Evolutionary conservation across 2,113 vertebrate species (phyloP).

Genomic region (Odobenus rosmarus): DNA sequence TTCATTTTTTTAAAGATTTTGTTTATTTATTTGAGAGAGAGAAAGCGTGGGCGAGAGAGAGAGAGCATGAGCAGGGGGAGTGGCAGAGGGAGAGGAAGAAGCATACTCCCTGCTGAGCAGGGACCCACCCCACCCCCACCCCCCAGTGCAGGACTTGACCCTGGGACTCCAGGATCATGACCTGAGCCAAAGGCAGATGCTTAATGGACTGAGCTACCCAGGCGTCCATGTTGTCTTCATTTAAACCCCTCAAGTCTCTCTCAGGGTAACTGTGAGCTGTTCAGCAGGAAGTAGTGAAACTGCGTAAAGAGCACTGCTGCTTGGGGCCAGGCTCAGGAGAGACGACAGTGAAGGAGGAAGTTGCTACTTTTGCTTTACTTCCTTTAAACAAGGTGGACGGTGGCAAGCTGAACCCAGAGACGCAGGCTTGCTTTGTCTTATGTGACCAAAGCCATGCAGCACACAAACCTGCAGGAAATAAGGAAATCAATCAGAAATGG

Average conservation of each 20-base stretch:
- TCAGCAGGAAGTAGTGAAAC: background rate
- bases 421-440: background rate
- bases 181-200: background rate
- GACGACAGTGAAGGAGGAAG: slow-evolving; percentile 34
- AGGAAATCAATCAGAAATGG: background rate
- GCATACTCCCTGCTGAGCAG: too few relatives aligned
- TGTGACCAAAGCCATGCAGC: background rate
- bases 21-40: too few relatives aligned
- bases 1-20: background rate
- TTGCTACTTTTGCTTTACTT: background rate
- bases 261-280: background rate
- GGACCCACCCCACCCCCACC: too few relatives aligned
- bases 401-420: background rate
- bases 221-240: background rate
- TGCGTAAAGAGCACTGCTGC: background rate
- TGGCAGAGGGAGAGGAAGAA: too few relatives aligned
- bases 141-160: too few relatives aligned
- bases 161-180: too few relatives aligned
- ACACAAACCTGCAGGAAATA: too few relatives aligned
- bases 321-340: background rate
- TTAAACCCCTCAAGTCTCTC: background rate
- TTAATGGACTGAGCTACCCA: background rate
- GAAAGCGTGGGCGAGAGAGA: too few relatives aligned
- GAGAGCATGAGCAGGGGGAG: too few relatives aligned
- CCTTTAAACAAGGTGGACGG: background rate